Conservation (phyloP, 2,888 invertebrate genomes). For the Notodonta ziczac region DNA sequence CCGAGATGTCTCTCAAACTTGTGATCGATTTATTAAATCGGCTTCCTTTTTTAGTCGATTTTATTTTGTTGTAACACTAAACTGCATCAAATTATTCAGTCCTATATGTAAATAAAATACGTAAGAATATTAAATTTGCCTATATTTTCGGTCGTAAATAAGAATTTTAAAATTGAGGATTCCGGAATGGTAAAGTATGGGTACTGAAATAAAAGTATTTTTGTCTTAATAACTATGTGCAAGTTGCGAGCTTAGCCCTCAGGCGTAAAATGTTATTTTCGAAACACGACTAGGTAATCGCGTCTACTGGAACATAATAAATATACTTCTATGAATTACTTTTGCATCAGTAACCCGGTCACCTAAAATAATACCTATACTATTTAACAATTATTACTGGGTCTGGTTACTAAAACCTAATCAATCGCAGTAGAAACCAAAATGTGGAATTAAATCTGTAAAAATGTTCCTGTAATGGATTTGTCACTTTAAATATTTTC, state of each 20-base stretch:
- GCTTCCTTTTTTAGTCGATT: too few relatives aligned
- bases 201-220: slow-evolving; percentile 27
- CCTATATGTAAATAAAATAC: slow-evolving; percentile 17
- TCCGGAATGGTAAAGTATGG: slow-evolving; percentile 24
- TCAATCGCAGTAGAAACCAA: neutral
- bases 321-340: too few relatives aligned
- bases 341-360: too few relatives aligned
- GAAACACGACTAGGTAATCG: slow-evolving; percentile 11
- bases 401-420: too few relatives aligned
- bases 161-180: slow-evolving; percentile 9
- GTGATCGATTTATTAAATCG: too few relatives aligned
- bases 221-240: slow-evolving; percentile 54
- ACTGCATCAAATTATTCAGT: slow-evolving; percentile 25
- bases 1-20: too few relatives aligned
- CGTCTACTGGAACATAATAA: too few relatives aligned
- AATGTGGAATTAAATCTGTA: slow-evolving; percentile 13
- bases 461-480: slow-evolving; percentile 75
- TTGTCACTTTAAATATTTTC: slow-evolving; percentile 61
- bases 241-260: slow-evolving; percentile 66
- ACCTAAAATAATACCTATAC: too few relatives aligned
- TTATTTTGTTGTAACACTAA: neutral
- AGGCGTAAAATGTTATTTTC: slow-evolving; percentile 43
- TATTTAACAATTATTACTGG: too few relatives aligned
- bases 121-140: slow-evolving; percentile 17
- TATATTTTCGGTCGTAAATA: slow-evolving; percentile 28